phyloP scores from a whole-genome alignment of 2,113 vertebrate genomes.

The Carettochelys insculpta region DNA sequence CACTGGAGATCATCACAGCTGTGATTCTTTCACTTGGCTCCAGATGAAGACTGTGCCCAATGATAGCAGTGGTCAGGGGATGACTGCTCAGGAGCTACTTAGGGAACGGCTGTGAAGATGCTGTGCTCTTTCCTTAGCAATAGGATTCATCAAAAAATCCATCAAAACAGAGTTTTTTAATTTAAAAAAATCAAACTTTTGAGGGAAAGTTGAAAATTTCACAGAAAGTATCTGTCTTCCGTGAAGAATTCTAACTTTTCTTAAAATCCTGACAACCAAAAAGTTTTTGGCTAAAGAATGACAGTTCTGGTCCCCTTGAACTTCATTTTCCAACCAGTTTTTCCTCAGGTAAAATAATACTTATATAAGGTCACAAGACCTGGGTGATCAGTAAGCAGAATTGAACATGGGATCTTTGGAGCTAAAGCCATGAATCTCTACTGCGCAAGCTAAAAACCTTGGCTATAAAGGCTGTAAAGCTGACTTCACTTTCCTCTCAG shows the following conservation, averaged over 20 bases:
- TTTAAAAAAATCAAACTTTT: background rate
- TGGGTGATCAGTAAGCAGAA: no score
- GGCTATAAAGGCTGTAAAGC: no score
- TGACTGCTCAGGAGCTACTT: background rate
- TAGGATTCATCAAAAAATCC: background rate
- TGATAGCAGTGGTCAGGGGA: background rate
- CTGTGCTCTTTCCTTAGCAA: background rate
- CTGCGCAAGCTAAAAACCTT: no score
- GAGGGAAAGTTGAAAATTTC: background rate
- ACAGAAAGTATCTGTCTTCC: background rate
- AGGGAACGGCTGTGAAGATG: background rate
- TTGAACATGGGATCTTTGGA: no score
- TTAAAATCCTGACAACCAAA: background rate
- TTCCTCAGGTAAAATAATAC: background rate
- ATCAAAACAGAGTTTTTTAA: background rate
- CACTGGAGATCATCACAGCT: background rate
- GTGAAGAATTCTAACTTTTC: background rate
- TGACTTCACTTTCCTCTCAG: no score
- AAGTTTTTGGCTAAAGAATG: background rate
- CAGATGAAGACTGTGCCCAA: background rate
- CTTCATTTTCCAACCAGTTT: background rate
- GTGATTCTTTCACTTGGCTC: background rate
- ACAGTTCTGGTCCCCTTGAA: background rate
- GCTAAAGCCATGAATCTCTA: no score
- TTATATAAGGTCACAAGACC: no score